These are phyloP conservation scores for Tachysurus vachellii DNA, from an alignment of 2,113 vertebrate species.

Conservation along the genomic window DNA sequence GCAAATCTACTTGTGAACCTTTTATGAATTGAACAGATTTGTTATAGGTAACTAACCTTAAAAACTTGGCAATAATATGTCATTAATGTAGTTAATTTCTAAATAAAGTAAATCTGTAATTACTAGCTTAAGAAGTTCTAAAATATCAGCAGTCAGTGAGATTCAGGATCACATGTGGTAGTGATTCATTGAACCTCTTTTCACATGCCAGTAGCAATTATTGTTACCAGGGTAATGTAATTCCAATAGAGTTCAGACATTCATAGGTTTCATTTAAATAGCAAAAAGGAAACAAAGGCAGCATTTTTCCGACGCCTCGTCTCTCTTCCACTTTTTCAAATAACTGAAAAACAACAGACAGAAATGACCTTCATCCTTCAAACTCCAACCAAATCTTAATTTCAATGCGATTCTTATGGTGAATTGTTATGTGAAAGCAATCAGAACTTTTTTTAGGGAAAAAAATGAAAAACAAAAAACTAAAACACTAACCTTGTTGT, in stretches of 20 bases:
- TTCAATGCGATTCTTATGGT: neutral
- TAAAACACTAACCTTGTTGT: too few species aligned
- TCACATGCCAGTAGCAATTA: slow-evolving; percentile 57
- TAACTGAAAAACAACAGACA: neutral
- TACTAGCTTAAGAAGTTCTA: neutral
- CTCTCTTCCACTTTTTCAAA: neutral
- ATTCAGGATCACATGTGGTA: slow-evolving; percentile 1
- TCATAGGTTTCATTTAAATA: slow-evolving; percentile 48
- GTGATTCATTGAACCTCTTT: neutral
- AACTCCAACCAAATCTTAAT: neutral
- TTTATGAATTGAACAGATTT: neutral
- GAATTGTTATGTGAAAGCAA: neutral
- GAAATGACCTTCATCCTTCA: neutral
- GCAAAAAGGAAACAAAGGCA: neutral
- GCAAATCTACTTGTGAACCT: neutral
- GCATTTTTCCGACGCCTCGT: neutral
- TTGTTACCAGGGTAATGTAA: slow-evolving; percentile 59
- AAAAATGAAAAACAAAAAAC: too few species aligned
- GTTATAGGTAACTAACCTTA: neutral
- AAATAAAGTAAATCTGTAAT: neutral
- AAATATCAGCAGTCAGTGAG: neutral
- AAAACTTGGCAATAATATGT: neutral
- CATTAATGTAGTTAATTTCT: neutral
- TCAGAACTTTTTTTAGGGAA: too few species aligned
- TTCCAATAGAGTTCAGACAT: slow-evolving; percentile 52